phyloP scores from a whole-genome alignment of 2,113 vertebrate genomes.

The Oreotrochilus melanogaster region DNA sequence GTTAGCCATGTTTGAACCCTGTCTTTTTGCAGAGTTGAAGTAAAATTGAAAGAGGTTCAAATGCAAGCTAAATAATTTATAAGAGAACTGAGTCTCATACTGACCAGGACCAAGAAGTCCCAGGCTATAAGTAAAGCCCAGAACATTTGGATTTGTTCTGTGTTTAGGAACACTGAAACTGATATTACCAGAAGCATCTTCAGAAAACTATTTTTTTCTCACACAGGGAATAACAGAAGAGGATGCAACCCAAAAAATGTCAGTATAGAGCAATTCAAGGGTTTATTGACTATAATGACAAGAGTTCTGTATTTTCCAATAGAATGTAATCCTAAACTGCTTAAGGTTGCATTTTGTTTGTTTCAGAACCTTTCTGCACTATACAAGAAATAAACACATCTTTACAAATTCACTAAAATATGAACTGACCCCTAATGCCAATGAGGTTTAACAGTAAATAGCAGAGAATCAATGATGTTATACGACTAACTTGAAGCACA shows the following conservation, averaged over 20 bases:
- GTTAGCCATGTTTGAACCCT: not conserved
- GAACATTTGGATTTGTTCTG: not conserved
- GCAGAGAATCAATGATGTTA: not conserved
- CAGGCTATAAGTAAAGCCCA: not conserved
- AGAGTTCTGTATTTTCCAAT: not conserved
- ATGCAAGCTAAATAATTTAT: not conserved
- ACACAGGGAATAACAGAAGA: not conserved
- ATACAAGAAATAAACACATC: accelerated
- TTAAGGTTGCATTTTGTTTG: not conserved
- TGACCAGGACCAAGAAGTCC: not conserved
- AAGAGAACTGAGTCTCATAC: not conserved
- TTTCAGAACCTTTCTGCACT: not conserved
- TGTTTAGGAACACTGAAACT: not conserved
- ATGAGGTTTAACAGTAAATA: not conserved
- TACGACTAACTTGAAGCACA: not conserved
- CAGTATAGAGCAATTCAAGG: not conserved
- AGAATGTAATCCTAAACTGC: not conserved
- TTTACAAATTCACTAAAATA: not conserved
- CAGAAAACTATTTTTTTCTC: not conserved
- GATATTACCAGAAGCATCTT: not conserved
- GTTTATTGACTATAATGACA: not conserved
- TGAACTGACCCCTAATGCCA: not conserved
- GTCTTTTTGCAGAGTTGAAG: not conserved
- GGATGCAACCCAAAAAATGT: not conserved
- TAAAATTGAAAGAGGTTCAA: not conserved